Evolutionary conservation across 2,797 vertebrate genomes (phyloP).

Genomic region (Artibeus jamaicensis): DNA sequence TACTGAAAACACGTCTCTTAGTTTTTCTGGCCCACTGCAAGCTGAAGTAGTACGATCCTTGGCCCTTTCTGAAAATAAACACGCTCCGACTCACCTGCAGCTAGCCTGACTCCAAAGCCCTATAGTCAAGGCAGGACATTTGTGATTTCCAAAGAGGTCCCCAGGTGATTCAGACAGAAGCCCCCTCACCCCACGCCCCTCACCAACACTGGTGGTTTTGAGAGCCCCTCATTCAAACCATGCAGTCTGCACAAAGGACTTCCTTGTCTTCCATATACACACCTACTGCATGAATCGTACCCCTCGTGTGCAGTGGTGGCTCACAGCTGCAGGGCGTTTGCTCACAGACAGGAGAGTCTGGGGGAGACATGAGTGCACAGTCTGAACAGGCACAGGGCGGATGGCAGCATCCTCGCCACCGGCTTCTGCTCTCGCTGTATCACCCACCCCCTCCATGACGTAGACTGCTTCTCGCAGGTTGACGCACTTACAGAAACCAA

Average conservation of each 20-base stretch:
- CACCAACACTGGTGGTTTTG: too few species aligned
- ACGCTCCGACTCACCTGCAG: neutral
- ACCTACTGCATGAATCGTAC: neutral
- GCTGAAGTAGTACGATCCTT: neutral
- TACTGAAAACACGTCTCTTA: neutral
- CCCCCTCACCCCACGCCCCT: neutral
- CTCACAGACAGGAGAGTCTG: neutral
- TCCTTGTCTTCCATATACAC: neutral
- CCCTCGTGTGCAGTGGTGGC: neutral
- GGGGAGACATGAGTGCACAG: fast-evolving
- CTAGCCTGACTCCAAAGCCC: neutral
- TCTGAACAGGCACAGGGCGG: neutral
- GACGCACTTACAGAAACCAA: neutral
- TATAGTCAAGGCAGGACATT: neutral
- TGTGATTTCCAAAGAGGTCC: neutral
- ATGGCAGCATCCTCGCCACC: neutral
- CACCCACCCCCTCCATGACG: neutral
- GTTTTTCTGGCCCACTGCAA: neutral
- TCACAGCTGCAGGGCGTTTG: neutral
- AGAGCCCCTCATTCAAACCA: neutral
- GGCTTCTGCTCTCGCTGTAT: too few species aligned
- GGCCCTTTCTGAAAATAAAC: neutral
- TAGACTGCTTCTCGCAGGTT: too few species aligned
- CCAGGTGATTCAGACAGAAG: too few species aligned
- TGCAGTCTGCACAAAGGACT: neutral